phyloP scores from a whole-genome alignment of 2,113 vertebrate genomes.

The Channa maculata region DNA sequence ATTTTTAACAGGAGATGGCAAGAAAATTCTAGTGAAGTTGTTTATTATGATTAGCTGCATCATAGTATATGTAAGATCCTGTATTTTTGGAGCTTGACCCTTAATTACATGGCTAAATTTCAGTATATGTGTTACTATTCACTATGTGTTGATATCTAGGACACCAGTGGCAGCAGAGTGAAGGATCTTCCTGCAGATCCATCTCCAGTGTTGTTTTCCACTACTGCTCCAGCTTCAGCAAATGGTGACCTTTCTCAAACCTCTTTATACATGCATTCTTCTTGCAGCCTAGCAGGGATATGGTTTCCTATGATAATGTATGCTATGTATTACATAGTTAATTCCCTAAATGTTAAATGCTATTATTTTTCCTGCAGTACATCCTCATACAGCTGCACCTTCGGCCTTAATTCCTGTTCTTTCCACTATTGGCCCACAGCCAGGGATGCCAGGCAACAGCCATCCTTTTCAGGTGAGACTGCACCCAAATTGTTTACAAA shows the following conservation, averaged over 20 bases:
- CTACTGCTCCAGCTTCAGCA: conserved; percentile 59
- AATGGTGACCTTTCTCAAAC: conserved; percentile 58
- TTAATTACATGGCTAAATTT: background rate
- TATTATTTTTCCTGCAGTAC: conserved; percentile 63
- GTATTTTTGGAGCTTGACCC: background rate
- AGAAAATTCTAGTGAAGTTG: too few relatives aligned
- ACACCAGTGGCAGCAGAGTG: conserved; percentile 79
- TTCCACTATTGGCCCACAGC: conserved; percentile 80
- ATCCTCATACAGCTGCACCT: conserved; percentile 76
- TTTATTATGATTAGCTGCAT: too few relatives aligned
- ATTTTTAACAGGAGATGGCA: background rate
- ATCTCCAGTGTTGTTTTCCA: conserved; percentile 78
- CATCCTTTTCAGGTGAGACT: conserved; percentile 91
- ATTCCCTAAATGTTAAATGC: background rate
- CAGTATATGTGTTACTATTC: background rate
- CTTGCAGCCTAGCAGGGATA: background rate
- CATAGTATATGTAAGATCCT: too few relatives aligned
- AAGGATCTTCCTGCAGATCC: conserved; percentile 73
- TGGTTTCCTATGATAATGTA: background rate
- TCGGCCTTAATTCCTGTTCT: conserved; percentile 87
- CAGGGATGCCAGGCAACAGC: conserved; percentile 78
- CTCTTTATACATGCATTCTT: background rate
- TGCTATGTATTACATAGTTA: background rate
- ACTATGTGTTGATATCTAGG: conserved; percentile 76
- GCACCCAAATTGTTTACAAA: background rate